Base-by-base conservation (phyloP, 2,888 invertebrate genomes). In the Incurvaria masculella region DNA sequence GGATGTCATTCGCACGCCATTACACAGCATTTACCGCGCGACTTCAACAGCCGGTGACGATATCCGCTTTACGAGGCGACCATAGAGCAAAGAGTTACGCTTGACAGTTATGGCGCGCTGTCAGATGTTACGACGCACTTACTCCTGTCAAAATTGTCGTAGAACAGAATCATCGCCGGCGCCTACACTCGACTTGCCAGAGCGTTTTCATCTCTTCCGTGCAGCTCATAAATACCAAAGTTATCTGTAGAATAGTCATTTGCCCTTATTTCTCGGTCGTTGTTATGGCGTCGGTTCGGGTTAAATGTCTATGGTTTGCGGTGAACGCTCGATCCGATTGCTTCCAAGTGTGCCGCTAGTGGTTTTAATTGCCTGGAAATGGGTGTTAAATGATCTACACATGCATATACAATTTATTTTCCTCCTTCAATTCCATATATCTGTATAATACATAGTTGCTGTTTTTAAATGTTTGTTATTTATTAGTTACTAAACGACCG, bases 81-180 rank as follows among this genome's bases (percentile, higher is more conserved):
- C 67, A 60, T 67, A 66, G 67, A 66, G 68, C 66, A 75, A 78
- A 76, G 78, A 78, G 76, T 78, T 78, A 75, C 65, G 69, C 51
- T 53, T 58, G 76, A 76, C 78, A 70, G 70, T 78, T 65, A 78
- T 74, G 67, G 73, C 75, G 69, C 68, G 66, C 73, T 17, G 40
- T 42, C 17, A 21, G 8, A 18, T 2, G n/a, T 23, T 46, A 48
- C 33, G 49, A 50, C 42, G 51, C 33, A 27, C 20, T 43, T 44
- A 49, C 27, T 46, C 26, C 39, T 39, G 26, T 19, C 33, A 38
- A 45, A 20, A 39, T 4, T 39, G 23, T n/a, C 27, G 27, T 11
- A 26, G 17, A 26, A 20, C 42, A 19, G 8, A 17, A 42, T n/a
- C n/a, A n/a, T n/a, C n/a, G n/a, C n/a, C n/a, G n/a, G n/a, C n/a